Base-by-base conservation (phyloP, 1,140 invertebrate species). In the Caenorhabditis tropicalis region DNA sequence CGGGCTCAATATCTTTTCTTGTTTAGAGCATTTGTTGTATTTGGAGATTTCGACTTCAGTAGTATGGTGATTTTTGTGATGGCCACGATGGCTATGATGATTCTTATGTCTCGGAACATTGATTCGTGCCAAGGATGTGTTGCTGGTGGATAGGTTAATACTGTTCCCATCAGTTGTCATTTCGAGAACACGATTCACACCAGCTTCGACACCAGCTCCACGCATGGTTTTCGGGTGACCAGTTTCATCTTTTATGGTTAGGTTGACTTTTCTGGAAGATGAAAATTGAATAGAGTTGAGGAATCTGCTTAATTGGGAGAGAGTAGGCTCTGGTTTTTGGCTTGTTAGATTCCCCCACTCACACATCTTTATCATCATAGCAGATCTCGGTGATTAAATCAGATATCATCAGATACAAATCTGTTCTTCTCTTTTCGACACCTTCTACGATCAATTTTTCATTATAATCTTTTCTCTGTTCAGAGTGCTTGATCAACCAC, bases 171-270 rank as follows among this genome's bases (percentile, higher is more conserved):
- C 60, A 16, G 33, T 48, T n/a, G 19, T 51, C 74, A 48, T 46
- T 27, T 83, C 39, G 27, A 49, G 46, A 46, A 83, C 46, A 48
- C 82, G 53, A 31, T 24, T 48, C 43, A 65, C 39, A 49, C 82
- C 49, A 7, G 81, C 81, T 43, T 53, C 81, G 0, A 56, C 43
- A 29, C 53, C 60, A 9, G 81, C 60, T 60, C 81, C 81, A 43
- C 81, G 51, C 43, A 60, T 82, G n/a, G 49, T 19, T 82, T 81
- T 81, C 46, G 19, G 2, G 10, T 29, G 46, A n/a, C 48, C 79
- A n/a, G 79, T 56, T 33, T 81, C 79, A 24, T 81, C 79, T 1
- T n/a, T 10, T 16, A 81, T 53, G 0, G 36, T 80, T 16, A 80
- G 27, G 19, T 80, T 43, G 15, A 82, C 46, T 46, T 82, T 82